Conservation (phyloP, 2,888 invertebrate genomes). For the Hermodice carunculata region DNA sequence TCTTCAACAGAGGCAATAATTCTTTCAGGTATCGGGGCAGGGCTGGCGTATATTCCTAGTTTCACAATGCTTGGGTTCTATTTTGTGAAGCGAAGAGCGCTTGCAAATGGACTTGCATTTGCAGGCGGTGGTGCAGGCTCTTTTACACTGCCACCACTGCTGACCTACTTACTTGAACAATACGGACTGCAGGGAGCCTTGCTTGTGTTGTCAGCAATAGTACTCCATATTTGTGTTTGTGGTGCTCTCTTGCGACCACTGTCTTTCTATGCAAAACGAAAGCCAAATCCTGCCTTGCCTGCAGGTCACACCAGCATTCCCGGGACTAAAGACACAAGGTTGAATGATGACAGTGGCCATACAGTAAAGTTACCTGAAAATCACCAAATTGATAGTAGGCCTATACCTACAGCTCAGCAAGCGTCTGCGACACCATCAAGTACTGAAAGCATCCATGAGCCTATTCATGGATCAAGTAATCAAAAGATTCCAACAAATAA, state of each 20-base stretch:
- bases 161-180: constrained; percentile 20
- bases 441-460: too few species aligned
- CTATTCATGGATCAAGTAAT: too few species aligned
- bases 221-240: constrained; percentile 31
- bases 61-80: constrained; percentile 50
- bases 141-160: constrained; percentile 42
- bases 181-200: constrained; percentile 29
- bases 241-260: constrained; percentile 32
- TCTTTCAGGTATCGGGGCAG: constrained; percentile 49
- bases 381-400: too few species aligned
- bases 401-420: too few species aligned
- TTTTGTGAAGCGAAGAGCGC: constrained; percentile 43
- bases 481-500: too few species aligned
- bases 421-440: too few species aligned
- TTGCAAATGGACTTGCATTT: constrained; percentile 50
- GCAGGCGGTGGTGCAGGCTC: constrained; percentile 51
- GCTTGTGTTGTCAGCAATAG: constrained; percentile 29
- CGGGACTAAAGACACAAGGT: too few species aligned
- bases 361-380: too few species aligned
- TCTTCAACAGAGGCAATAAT: too few species aligned
- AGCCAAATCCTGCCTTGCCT: too few species aligned
- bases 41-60: constrained; percentile 46
- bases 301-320: too few species aligned
- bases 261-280: constrained; percentile 6
- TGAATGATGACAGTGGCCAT: too few species aligned